These are phyloP conservation scores for Drosophila fulvimacula DNA, from an alignment of 2,888 invertebrate species.

Conservation along the genomic window DNA sequence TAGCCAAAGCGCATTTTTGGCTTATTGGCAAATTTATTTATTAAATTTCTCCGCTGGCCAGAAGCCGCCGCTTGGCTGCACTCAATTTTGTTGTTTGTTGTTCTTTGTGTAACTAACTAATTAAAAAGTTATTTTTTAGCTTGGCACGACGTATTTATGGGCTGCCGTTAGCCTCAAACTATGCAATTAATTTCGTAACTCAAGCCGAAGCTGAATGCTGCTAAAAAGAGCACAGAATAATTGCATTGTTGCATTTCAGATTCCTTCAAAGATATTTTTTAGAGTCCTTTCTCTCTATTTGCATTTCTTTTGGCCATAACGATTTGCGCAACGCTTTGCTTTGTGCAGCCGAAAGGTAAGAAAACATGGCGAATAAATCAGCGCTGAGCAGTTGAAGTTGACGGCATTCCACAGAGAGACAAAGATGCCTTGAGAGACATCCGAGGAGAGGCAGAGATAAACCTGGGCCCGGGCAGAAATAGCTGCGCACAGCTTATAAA, in stretches of 20 bases:
- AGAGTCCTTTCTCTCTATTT: slow-evolving; percentile 51
- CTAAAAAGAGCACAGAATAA: slow-evolving; percentile 63
- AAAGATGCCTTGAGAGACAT: slow-evolving; percentile 21
- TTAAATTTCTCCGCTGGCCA: slow-evolving; percentile 62
- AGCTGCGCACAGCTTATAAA: slow-evolving; percentile 53
- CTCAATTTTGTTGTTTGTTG: slow-evolving; percentile 31
- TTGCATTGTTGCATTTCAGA: slow-evolving; percentile 73
- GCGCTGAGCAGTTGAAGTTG: slow-evolving; percentile 10
- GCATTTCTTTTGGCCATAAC: slow-evolving; percentile 61
- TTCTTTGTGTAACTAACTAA: slow-evolving; percentile 66
- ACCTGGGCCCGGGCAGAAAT: slow-evolving; percentile 36
- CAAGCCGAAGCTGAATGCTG: slow-evolving; percentile 49
- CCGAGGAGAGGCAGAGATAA: slow-evolving; percentile 30
- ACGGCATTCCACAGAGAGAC: slow-evolving; percentile 22
- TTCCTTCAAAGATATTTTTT: slow-evolving; percentile 22
- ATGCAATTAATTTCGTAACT: slow-evolving; percentile 67
- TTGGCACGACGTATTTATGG: slow-evolving; percentile 44
- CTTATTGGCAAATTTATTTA: slow-evolving; percentile 76
- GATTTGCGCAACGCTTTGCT: slow-evolving; percentile 50
- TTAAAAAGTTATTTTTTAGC: slow-evolving; percentile 66
- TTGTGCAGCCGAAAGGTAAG: slow-evolving; percentile 72
- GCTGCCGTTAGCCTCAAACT: slow-evolving; percentile 57
- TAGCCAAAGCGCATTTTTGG: slow-evolving; percentile 63
- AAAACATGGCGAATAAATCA: slow-evolving; percentile 69
- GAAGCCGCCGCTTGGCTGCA: slow-evolving; percentile 43